Evolutionary conservation across 23 tunicate genomes (phyloP), one percentile per base, ranked within the genome.

Genomic region (Phallusia fumigata): DNA sequence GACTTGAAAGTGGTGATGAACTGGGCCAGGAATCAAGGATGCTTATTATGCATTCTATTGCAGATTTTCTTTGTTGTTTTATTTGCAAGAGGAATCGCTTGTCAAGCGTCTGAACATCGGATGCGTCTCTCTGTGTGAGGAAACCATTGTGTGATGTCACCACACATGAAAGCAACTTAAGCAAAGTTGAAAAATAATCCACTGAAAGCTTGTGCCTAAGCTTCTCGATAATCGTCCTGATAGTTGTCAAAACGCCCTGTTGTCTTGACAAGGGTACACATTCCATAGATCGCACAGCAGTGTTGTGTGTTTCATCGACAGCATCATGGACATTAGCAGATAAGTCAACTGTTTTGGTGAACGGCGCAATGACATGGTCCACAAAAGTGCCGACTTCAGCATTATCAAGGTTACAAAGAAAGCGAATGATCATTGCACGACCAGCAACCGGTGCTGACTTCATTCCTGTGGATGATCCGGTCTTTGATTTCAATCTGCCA

Each of bases 401-500:
- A 8, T 73, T 32, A n/a, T 33, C 35, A 0, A 94, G 19, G 19
- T 32, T 40, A 26, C 86, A 53, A 13, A 94, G 82, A 82, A 82
- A 94, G 40, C 98, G 83, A 47, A 94, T 64, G 0, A 94, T 75
- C 8, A 88, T 1, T 0, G 87, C 65, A 51, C 90, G 35, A 0
- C 90, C 76, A 2, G 81, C 50, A 0, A 15, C 76, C 32, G 95
- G 65, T 12, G 65, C 32, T 0, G 64, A 74, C 47, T 86, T 85
- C 30, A 92, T 89, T 0, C 81, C 84, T 3, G 77, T 32, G n/a
- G 77, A 73, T 30, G 52, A 22, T 15, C 89, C 89, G 30, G 89
- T 80, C 32, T 86, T 88, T 8, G 98, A 85, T 33, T 64, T 84
- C 82, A 94, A 79, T 33, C 88, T 73, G 21, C 98, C 98, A 73